phyloP scores from a whole-genome alignment of 2,113 vertebrate genomes.

The Chaetops frenatus region DNA sequence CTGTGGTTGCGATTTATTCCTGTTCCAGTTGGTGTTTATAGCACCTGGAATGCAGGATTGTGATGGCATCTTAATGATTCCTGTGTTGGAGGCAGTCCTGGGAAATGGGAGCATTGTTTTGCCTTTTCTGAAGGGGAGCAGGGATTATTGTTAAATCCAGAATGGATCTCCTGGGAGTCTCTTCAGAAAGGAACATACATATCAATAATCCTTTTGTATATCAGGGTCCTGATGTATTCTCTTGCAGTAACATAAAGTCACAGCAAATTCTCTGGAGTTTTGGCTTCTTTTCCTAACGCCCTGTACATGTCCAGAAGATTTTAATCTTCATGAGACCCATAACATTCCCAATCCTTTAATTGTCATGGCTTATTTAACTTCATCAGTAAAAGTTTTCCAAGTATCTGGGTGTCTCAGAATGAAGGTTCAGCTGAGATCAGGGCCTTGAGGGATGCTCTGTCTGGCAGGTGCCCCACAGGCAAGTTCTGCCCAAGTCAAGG shows the following conservation, averaged over 20 bases:
- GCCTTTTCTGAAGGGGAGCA: slow-evolving; percentile 54
- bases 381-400: neutral
- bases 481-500: neutral
- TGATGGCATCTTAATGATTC: slow-evolving; percentile 34
- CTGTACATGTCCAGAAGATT: neutral
- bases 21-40: neutral
- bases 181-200: slow-evolving; percentile 49
- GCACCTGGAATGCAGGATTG: neutral
- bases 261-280: neutral
- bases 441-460: neutral
- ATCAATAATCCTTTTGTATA: slow-evolving; percentile 50
- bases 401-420: neutral
- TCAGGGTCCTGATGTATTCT: slow-evolving; percentile 24
- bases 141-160: slow-evolving; percentile 66
- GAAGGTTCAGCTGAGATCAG: neutral
- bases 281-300: neutral
- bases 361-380: neutral
- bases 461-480: neutral
- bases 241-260: slow-evolving; percentile 45
- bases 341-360: neutral
- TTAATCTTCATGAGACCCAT: neutral
- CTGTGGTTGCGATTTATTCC: slow-evolving; percentile 56
- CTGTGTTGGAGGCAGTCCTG: neutral
- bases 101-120: slow-evolving; percentile 38
- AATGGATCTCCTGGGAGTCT: slow-evolving; percentile 61